A percentile compares a stretch with the other conserved stretches of the same genome.
phyloP scores from a whole-genome alignment of 1,140 invertebrate species.

The Drosophila trapezifrons region DNA sequence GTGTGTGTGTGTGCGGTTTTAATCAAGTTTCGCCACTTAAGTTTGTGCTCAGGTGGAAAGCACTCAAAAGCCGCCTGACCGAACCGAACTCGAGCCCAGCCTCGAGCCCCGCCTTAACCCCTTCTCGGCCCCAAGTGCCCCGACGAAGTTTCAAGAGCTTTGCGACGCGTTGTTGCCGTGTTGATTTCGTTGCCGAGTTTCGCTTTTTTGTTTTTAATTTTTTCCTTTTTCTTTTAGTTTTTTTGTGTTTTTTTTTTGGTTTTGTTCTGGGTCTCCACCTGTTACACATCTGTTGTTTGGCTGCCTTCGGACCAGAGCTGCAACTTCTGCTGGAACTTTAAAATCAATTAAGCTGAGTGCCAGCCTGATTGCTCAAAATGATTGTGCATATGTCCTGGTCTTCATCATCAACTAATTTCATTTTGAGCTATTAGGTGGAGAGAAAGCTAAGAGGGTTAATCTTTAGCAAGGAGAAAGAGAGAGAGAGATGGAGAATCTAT shows the following conservation, averaged over 20 bases:
- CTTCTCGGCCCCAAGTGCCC: not conserved
- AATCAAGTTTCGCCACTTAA: constrained; percentile 81
- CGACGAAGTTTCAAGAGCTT: constrained; percentile 59
- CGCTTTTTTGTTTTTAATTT: constrained; percentile 34
- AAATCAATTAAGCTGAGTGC: constrained; percentile 79
- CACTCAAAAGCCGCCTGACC: constrained; percentile 78
- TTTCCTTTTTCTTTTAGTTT: not conserved
- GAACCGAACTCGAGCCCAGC: constrained; percentile 37
- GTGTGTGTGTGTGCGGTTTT: constrained; percentile 61
- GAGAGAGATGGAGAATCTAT: not conserved
- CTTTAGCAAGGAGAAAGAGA: too few species aligned
- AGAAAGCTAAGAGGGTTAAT: constrained; percentile 6
- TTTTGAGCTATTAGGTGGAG: not conserved
- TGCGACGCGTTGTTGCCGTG: constrained; percentile 40
- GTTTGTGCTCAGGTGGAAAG: constrained; percentile 79
- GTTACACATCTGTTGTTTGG: constrained; percentile 40
- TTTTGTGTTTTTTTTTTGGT: not conserved
- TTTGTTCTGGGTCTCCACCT: constrained; percentile 17
- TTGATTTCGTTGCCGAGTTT: constrained; percentile 20
- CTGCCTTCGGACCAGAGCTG: not conserved
- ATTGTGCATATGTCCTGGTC: constrained; percentile 38
- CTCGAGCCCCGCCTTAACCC: constrained; percentile 27
- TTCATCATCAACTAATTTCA: not conserved
- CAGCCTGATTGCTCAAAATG: constrained; percentile 68
- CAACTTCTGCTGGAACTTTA: constrained; percentile 54